Evolutionary conservation across 1,140 invertebrate genomes (phyloP).

Genomic region (Drosophila biarmipes): DNA sequence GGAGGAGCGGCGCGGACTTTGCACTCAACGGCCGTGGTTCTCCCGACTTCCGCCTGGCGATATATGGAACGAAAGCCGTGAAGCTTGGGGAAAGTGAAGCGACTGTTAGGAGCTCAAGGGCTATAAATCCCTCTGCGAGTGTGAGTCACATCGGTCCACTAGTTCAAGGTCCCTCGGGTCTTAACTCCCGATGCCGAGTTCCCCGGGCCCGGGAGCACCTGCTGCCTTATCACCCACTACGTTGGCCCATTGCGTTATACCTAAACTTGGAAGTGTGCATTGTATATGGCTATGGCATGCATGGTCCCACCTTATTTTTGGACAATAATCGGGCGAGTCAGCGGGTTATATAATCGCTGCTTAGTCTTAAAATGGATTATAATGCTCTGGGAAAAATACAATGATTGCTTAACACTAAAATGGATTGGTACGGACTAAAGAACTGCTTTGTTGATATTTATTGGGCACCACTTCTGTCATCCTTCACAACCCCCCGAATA

Average conservation of each 20-base stretch:
- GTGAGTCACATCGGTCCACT: constrained; percentile 21
- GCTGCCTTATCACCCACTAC: constrained; percentile 6
- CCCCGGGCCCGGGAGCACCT: constrained; percentile 5
- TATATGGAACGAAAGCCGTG: neutral
- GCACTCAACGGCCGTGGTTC: constrained; percentile 17
- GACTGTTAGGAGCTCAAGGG: neutral
- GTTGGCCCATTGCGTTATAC: constrained; percentile 2
- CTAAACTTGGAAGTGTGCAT: constrained; percentile 15
- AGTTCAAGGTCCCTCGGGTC: constrained; percentile 11
- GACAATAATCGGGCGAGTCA: neutral
- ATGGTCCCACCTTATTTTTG: neutral
- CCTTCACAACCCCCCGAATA: neutral
- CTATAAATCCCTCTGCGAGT: constrained; percentile 8
- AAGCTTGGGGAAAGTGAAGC: constrained; percentile 14
- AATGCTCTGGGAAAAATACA: neutral
- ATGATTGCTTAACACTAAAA: no score
- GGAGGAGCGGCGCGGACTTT: constrained; percentile 17
- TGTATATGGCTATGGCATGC: neutral
- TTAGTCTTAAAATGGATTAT: neutral
- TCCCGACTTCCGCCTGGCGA: constrained; percentile 29
- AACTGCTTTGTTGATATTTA: no score
- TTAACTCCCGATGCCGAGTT: neutral
- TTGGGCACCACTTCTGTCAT: no score
- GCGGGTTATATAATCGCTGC: neutral
- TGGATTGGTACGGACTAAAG: no score